phyloP scores from a whole-genome alignment of 2,888 invertebrate species.

The Autographa pulchrina region DNA sequence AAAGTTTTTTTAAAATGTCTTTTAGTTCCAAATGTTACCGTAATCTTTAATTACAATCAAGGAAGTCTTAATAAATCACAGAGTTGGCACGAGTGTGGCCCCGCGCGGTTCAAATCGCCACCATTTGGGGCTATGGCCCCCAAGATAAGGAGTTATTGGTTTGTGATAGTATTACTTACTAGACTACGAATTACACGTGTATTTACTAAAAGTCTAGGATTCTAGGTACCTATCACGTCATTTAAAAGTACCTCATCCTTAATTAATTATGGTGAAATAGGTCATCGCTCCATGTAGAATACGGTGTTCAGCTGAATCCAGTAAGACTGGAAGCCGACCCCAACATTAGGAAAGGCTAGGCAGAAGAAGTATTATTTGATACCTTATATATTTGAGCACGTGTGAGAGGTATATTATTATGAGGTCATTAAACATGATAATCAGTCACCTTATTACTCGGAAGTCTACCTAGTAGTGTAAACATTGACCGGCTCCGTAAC shows the following conservation, averaged over 20 bases:
- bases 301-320: too few relatives aligned
- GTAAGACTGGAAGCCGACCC: too few relatives aligned
- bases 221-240: too few relatives aligned
- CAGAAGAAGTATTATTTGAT: too few relatives aligned
- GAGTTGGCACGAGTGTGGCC: conserved; percentile 1
- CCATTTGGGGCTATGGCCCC: background rate
- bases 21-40: background rate
- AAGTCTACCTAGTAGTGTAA: conserved; percentile 6
- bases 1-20: background rate
- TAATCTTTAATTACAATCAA: conserved; percentile 5
- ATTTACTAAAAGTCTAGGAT: background rate
- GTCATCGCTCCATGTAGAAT: too few relatives aligned
- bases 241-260: background rate
- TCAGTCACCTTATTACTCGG: background rate
- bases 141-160: conserved; percentile 5
- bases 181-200: background rate
- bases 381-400: too few relatives aligned
- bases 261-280: too few relatives aligned
- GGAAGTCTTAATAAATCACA: background rate
- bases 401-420: background rate
- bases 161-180: background rate
- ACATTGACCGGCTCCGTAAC: conserved; percentile 46
- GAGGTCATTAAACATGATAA: conserved; percentile 4
- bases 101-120: background rate
- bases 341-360: too few relatives aligned